These are phyloP conservation scores for Acrobasis consociella DNA, from an alignment of 2,888 invertebrate species.

Conservation along the genomic window DNA sequence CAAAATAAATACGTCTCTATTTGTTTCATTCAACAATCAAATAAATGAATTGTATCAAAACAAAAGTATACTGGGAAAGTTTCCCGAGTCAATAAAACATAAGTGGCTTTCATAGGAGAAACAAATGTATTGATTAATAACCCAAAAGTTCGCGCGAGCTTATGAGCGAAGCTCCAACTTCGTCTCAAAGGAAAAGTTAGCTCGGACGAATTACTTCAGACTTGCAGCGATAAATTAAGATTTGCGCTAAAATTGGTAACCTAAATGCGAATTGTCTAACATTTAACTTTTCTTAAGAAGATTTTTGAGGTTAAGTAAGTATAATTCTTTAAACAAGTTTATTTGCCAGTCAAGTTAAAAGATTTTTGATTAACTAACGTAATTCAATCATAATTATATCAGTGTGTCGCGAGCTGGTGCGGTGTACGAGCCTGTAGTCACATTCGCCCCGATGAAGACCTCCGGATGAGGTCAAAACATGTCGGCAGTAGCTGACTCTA, in stretches of 20 bases:
- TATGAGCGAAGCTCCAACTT: constrained; percentile 22
- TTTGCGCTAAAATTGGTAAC: not conserved
- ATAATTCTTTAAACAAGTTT: too few species aligned
- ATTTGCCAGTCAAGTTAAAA: too few species aligned
- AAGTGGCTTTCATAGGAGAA: constrained; percentile 21
- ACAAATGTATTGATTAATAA: constrained; percentile 23
- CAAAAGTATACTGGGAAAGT: constrained; percentile 21
- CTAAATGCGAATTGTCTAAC: not conserved
- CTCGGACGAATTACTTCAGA: constrained; percentile 17
- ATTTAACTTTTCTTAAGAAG: not conserved
- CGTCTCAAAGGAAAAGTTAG: constrained; percentile 15
- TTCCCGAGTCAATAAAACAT: constrained; percentile 22
- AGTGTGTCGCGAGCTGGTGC: too few species aligned
- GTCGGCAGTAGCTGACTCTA: too few species aligned
- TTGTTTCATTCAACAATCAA: not conserved
- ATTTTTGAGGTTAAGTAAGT: too few species aligned
- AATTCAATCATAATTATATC: too few species aligned
- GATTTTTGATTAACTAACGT: too few species aligned
- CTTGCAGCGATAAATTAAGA: constrained; percentile 11
- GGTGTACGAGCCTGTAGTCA: too few species aligned
- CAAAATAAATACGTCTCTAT: not conserved
- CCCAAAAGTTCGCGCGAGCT: constrained; percentile 20
- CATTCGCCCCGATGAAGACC: too few species aligned
- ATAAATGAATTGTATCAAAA: constrained; percentile 15
- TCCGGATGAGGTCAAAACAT: too few species aligned